Evolutionary conservation across 1,140 invertebrate genomes (phyloP).

Genomic region (Caenorhabditis remanei): DNA sequence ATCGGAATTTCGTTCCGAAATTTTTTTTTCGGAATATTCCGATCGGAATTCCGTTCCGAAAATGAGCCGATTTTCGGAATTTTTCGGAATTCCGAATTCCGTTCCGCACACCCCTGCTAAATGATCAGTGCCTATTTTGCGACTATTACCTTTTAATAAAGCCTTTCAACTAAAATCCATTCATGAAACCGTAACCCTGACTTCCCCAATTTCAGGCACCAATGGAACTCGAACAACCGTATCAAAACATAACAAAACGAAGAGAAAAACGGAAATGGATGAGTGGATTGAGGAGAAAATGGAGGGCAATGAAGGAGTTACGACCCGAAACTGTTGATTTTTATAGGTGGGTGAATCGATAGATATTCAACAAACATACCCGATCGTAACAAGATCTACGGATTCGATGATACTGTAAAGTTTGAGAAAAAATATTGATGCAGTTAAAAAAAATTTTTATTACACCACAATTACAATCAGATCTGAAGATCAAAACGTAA

Average conservation of each 20-base stretch:
- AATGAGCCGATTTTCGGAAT: too few relatives aligned
- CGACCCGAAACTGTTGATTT: slow-evolving; percentile 64
- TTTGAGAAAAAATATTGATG: background rate
- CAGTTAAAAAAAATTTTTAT: background rate
- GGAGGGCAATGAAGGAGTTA: slow-evolving; percentile 24
- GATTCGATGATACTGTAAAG: background rate
- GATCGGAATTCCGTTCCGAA: too few relatives aligned
- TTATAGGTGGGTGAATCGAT: slow-evolving; percentile 38
- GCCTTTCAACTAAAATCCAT: too few relatives aligned
- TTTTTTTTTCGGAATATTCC: too few relatives aligned
- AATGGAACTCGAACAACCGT: slow-evolving; percentile 56
- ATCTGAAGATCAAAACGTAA: too few relatives aligned
- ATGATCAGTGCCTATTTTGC: too few relatives aligned
- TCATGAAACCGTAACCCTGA: too few relatives aligned
- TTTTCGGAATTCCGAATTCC: too few relatives aligned
- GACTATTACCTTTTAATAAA: too few relatives aligned
- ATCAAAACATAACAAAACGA: slow-evolving; percentile 33
- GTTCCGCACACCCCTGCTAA: too few relatives aligned
- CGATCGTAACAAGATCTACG: background rate
- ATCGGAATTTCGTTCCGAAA: too few relatives aligned
- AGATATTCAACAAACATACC: background rate
- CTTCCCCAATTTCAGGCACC: background rate
- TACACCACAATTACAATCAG: background rate
- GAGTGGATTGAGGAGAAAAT: slow-evolving; percentile 39
- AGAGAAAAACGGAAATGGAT: slow-evolving; percentile 49